Conservation (phyloP, 2,113 vertebrate species). For the Anhinga anhinga region DNA sequence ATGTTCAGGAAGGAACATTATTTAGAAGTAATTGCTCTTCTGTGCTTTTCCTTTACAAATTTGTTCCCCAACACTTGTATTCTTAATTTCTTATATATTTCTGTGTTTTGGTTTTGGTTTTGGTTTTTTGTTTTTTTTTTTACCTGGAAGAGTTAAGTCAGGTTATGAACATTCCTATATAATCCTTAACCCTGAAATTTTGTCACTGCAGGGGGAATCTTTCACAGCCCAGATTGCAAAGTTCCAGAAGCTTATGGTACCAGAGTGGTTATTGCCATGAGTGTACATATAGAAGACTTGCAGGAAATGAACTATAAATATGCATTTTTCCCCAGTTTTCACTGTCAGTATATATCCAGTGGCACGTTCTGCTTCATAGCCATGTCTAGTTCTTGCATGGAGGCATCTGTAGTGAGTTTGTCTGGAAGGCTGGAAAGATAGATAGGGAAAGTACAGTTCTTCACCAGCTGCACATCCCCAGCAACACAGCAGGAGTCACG, state of each 20-base stretch:
- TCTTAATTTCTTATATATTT: neutral
- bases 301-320: neutral
- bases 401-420: neutral
- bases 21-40: neutral
- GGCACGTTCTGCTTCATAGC: neutral
- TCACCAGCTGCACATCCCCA: neutral
- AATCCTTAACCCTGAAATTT: neutral
- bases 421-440: neutral
- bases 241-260: neutral
- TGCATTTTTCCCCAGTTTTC: neutral
- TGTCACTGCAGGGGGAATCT: neutral
- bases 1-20: neutral
- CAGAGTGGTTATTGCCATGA: neutral
- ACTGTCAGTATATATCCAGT: neutral
- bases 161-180: neutral
- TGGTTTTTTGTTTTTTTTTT: neutral
- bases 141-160: neutral
- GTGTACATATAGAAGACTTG: neutral
- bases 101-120: neutral
- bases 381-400: neutral
- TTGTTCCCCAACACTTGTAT: neutral
- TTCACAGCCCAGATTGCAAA: neutral
- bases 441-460: neutral
- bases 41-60: neutral
- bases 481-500: neutral